Evolutionary conservation across 2,888 invertebrate genomes (phyloP).

Genomic region (Spisula subtruncata): DNA sequence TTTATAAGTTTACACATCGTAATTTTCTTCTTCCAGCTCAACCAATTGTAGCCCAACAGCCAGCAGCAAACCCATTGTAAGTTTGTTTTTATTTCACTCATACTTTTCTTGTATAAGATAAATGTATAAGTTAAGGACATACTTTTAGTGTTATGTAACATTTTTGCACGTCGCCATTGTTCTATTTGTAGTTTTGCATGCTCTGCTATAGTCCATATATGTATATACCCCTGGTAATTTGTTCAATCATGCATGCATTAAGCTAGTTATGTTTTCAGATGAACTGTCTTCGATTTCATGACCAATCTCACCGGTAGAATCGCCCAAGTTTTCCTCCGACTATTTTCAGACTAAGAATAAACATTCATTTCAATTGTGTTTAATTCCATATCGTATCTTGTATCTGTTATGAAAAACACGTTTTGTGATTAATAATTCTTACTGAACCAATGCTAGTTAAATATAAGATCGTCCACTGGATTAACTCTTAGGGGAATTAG

Average conservation of each 20-base stretch:
- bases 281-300: neutral
- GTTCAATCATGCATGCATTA: neutral
- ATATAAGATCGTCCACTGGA: too few relatives aligned
- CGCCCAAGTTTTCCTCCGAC: neutral
- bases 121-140: neutral
- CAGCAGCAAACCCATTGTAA: constrained; percentile 32
- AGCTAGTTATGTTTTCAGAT: neutral
- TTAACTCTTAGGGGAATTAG: too few relatives aligned
- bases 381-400: too few relatives aligned
- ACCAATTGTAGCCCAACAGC: constrained; percentile 3
- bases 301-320: neutral
- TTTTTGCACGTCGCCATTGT: neutral
- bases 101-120: too few relatives aligned
- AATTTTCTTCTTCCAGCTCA: constrained; percentile 20
- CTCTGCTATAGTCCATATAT: neutral
- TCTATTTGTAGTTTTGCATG: neutral
- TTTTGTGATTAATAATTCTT: too few relatives aligned
- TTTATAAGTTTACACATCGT: too few relatives aligned
- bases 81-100: neutral
- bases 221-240: neutral
- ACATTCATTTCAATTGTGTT: too few relatives aligned
- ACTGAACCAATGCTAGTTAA: too few relatives aligned
- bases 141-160: neutral
- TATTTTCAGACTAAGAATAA: too few relatives aligned
- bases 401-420: too few relatives aligned